Base-by-base conservation (phyloP, 2,888 invertebrate species). In the Caenorhabditis angaria region DNA sequence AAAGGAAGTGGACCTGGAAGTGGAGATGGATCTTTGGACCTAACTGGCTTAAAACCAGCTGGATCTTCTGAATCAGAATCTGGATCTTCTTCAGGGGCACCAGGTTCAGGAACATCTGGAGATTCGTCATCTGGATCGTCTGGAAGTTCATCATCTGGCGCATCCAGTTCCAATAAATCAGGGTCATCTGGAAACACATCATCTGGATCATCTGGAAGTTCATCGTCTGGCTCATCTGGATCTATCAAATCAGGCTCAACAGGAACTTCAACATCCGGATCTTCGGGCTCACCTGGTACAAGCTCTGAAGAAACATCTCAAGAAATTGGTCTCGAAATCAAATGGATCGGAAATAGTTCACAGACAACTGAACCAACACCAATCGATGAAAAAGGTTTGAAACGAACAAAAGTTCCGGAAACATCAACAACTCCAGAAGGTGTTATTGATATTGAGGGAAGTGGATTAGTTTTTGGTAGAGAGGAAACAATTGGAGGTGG, bases 321-420 rank as follows among this genome's bases (percentile, higher is more conserved):
- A 12, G 73, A 73, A 25, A 54, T 68, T 29, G 73, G 73, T 27
- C 54, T 73, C 41, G 73, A 73, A 47, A 73, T 73, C 24, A 53
- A 58, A 1, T 67, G 71, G 71, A 24, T n/a, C 20, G 20, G 20
- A 32, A n/a, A 29, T 5, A 27, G 27, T 27, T 58, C 58, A 20
- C 48, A 57, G 12, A 70, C 70, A 28, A 65, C 70, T 14, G 54
- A 18, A 20, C 8, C 10, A 18, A 58, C 61, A 0, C 51, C 59
- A 5, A 20, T 56, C 4, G 73, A 73, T 50, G 59, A 59, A 54
- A 61, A 68, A 28, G 73, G 69, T 1, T 47, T 73, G 22, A 68
- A 73, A 58, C 65, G 73, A 24, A 27, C 27, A 1, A 62, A 65
- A 18, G 28, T 73, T 3, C 14, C 54, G 25, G 24, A 22, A 25